These are phyloP conservation scores for Saguinus imperator DNA, from an alignment of 2,113 vertebrate species.

Conservation along the genomic window DNA sequence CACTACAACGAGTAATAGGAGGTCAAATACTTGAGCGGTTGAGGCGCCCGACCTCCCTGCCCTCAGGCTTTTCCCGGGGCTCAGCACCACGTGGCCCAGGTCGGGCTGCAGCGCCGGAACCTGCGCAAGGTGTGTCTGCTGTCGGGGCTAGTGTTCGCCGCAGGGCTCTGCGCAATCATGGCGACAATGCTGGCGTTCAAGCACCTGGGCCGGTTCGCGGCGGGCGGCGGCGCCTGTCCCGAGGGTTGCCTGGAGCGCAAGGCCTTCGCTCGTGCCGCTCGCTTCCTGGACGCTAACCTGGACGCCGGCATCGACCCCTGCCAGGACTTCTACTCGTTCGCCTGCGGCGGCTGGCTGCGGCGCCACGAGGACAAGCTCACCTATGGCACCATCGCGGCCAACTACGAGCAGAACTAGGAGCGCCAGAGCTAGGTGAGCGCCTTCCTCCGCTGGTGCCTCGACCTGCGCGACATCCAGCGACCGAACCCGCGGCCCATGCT, in stretches of 20 bases:
- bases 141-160: conserved; percentile 94
- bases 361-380: conserved; percentile 97
- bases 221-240: conserved; percentile 82
- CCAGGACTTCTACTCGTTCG: conserved; percentile 96
- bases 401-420: conserved; percentile 95
- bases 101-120: conserved; percentile 91
- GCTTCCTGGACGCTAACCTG: conserved; percentile 88
- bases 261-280: conserved; percentile 86
- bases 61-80: conserved; percentile 90
- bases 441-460: conserved; percentile 94
- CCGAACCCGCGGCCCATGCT: conserved; percentile 91
- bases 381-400: conserved; percentile 96
- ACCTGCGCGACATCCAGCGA: conserved; percentile 93
- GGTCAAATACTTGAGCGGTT: conserved; percentile 93
- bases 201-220: conserved; percentile 88
- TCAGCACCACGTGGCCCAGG: conserved; percentile 77
- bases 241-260: conserved; percentile 80
- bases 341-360: conserved; percentile 95
- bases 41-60: conserved; percentile 88
- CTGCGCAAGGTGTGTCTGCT: conserved; percentile 95
- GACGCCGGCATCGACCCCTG: conserved; percentile 85
- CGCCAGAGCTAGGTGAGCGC: conserved; percentile 96
- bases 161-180: conserved; percentile 94
- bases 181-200: conserved; percentile 96
- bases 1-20: conserved; percentile 98